Base-by-base conservation (phyloP, 23 tunicate genomes). In the Trididemnum nubilum region DNA sequence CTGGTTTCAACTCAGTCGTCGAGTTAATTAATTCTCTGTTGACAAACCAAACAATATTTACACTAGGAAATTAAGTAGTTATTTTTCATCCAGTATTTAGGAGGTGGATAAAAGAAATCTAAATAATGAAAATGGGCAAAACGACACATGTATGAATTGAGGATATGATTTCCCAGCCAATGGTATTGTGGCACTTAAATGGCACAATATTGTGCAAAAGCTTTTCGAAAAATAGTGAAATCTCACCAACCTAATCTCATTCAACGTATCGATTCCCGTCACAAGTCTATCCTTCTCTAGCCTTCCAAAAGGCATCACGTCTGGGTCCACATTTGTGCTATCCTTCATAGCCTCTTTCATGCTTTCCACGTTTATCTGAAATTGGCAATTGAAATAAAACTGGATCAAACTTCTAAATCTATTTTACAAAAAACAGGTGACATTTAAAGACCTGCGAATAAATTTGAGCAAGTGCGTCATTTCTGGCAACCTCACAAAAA, bases 291-390 rank as follows among this genome's bases (percentile, higher is more conserved):
- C 96, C 36, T 61, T 82, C 34, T 89, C 96, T 65, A 95, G 61
- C 7, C 99, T 51, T 34, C 99, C 99, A 73, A 95, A 95, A 0
- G 99, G 99, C 89, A 95, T 88, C 28, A 90, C 94, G 36, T 90
- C 95, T 9, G 96, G 89, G 64, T 95, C 99, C 35, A 95, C 87
- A 64, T 85, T 85, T 0, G 98, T 94, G 86, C 92, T 89, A 19
- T 90, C 91, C 76, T 90, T 86, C 92, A 90, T 81, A 24, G 91
- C 96, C 78, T 86, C 89, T 38, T 95, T 95, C 92, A 95, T 86
- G 81, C 89, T 81, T 30, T 90, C 89, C 27, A 95, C 89, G 74
- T 85, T 95, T 39, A 90, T 95, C 98, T 93, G 83, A 23, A 58
- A 37, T 24, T 2, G 66, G n/a, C n/a, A n/a, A n/a, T n/a, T n/a